A percentile compares a stretch with the other conserved stretches of the same genome.
Conservation (phyloP, 1,140 invertebrate genomes). For the Dendroctonus valens region DNA sequence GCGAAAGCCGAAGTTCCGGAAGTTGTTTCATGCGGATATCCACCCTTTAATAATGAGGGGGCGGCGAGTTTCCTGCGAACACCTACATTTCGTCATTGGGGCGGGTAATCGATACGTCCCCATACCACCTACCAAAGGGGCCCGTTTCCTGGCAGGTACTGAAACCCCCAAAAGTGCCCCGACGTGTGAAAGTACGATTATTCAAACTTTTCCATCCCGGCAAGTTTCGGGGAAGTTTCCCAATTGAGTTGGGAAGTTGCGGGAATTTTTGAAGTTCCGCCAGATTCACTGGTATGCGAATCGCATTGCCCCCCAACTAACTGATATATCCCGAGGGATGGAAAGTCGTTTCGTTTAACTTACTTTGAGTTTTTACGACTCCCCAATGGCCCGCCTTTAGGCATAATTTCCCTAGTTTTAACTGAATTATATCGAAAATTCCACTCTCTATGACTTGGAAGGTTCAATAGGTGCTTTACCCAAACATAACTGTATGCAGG, state of each 20-base stretch:
- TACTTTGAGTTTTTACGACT: neutral
- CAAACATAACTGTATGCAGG: neutral
- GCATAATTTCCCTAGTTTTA: conserved; percentile 3
- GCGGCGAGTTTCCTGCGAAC: neutral
- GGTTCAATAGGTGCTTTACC: neutral
- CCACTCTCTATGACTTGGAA: neutral
- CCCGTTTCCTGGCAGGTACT: neutral
- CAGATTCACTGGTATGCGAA: conserved; percentile 2
- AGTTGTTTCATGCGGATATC: conserved; percentile 9
- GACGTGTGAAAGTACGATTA: too few species aligned
- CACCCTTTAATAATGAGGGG: neutral
- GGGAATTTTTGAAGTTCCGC: neutral
- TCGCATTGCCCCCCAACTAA: neutral
- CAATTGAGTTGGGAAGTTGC: conserved; percentile 1
- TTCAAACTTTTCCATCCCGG: neutral
- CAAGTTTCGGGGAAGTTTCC: neutral
- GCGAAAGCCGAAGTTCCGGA: conserved; percentile 6
- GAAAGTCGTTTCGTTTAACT: conserved; percentile 1
- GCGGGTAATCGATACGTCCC: neutral
- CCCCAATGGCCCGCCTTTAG: neutral
- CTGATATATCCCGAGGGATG: conserved; percentile 1
- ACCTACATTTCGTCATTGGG: neutral
- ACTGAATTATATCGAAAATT: neutral
- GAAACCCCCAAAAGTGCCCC: neutral
- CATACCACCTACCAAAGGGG: neutral